Percentiles rank a stretch among this genome's conserved stretches.
Evolutionary conservation across 2,888 invertebrate genomes (phyloP).

Genomic region (Bellardia pandia): DNA sequence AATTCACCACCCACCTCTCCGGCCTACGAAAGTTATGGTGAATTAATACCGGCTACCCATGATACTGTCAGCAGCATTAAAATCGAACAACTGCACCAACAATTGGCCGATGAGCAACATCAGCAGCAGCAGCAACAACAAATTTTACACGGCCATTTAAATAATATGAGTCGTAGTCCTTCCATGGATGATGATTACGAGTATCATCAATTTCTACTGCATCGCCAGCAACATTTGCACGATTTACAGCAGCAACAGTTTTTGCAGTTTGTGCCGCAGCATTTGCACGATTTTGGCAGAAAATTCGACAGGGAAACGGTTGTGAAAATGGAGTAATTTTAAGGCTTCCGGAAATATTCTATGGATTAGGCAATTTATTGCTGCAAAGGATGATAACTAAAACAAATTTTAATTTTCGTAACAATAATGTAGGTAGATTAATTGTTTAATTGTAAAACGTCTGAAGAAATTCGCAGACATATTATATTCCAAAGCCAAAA

Average conservation of each 20-base stretch:
- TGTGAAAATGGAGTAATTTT: constrained; percentile 82
- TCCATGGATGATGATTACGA: constrained; percentile 82
- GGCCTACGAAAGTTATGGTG: constrained; percentile 68
- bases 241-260: constrained; percentile 79
- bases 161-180: constrained; percentile 80
- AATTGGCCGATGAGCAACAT: constrained; percentile 71
- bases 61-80: constrained; percentile 74
- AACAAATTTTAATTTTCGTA: too few relatives aligned
- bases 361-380: not conserved
- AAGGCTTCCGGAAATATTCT: not conserved
- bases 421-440: too few relatives aligned
- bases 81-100: constrained; percentile 77
- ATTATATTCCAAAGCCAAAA: too few relatives aligned
- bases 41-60: constrained; percentile 68
- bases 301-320: constrained; percentile 82
- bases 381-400: not conserved
- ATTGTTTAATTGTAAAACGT: too few relatives aligned
- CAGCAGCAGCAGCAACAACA: constrained; percentile 77
- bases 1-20: constrained; percentile 72
- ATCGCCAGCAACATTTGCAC: constrained; percentile 76
- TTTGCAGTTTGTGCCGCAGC: constrained; percentile 79
- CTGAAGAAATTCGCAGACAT: too few relatives aligned
- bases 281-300: constrained; percentile 80
- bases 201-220: constrained; percentile 75
- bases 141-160: constrained; percentile 77